Percentiles rank a stretch among this genome's conserved stretches.
Evolutionary conservation across 2,888 invertebrate genomes (phyloP).

Genomic region (Anorthoa munda): DNA sequence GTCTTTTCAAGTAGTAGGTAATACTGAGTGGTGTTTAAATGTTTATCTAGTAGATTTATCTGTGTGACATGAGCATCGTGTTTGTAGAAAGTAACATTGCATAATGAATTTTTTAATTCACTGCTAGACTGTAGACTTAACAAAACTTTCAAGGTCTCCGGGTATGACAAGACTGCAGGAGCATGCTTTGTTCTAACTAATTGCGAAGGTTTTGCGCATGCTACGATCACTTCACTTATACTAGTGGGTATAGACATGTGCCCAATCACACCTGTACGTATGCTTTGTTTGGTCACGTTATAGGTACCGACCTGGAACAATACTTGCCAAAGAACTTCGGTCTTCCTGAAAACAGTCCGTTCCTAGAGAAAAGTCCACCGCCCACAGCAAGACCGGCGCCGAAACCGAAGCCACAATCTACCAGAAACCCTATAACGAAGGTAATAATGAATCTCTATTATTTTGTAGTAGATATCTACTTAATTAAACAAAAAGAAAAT

Average conservation of each 20-base stretch:
- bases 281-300: constrained; percentile 67
- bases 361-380: constrained; percentile 89
- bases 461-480: neutral
- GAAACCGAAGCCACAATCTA: constrained; percentile 81
- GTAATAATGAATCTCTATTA: constrained; percentile 67
- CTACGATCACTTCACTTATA: constrained; percentile 10
- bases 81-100: constrained; percentile 55
- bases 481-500: no score
- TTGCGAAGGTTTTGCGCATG: constrained; percentile 31
- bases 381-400: constrained; percentile 83
- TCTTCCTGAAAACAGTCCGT: constrained; percentile 90
- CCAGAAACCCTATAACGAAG: constrained; percentile 83
- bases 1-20: constrained; percentile 42
- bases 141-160: constrained; percentile 34
- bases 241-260: constrained; percentile 3
- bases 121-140: constrained; percentile 47
- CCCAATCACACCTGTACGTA: constrained; percentile 41
- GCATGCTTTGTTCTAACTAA: constrained; percentile 47
- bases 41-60: constrained; percentile 53
- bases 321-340: constrained; percentile 92
- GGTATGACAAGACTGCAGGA: constrained; percentile 21
- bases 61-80: constrained; percentile 58
- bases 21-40: constrained; percentile 41
- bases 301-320: constrained; percentile 91
- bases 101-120: constrained; percentile 40